Evolutionary conservation across 1,140 invertebrate species (phyloP).

Genomic region (Bombus turneri): DNA sequence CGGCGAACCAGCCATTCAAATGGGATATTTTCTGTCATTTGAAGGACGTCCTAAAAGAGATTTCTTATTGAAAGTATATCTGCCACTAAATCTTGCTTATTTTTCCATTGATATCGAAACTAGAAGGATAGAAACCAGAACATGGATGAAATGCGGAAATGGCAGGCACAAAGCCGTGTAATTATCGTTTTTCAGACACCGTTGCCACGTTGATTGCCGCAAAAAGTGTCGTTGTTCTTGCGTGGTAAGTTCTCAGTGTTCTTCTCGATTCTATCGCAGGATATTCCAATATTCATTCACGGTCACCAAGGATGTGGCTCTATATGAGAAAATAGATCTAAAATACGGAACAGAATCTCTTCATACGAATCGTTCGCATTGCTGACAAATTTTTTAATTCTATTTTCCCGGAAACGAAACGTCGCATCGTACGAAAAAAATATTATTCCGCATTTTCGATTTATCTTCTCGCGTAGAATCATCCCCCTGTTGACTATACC

Average conservation of each 20-base stretch:
- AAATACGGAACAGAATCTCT: neutral
- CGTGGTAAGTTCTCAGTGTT: neutral
- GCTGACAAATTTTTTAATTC: too few relatives aligned
- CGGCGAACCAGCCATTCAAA: too few relatives aligned
- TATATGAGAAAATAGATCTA: too few relatives aligned
- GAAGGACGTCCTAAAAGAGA: neutral
- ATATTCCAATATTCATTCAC: neutral
- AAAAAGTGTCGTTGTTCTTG: neutral
- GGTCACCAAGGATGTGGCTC: too few relatives aligned
- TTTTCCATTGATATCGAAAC: neutral
- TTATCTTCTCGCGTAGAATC: too few relatives aligned
- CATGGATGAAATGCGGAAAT: neutral
- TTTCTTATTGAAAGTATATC: neutral
- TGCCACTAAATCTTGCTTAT: neutral
- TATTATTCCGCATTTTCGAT: too few relatives aligned
- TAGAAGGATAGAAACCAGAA: neutral
- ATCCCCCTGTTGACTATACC: too few relatives aligned
- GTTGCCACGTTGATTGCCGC: conserved; percentile 9
- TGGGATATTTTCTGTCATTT: neutral
- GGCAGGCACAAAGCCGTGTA: neutral
- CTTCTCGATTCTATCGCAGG: neutral
- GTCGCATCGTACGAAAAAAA: too few relatives aligned
- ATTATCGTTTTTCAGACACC: neutral
- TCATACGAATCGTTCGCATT: neutral
- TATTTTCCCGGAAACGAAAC: too few relatives aligned